phyloP scores from a whole-genome alignment of 2,888 invertebrate species.

The Drosophila differens region DNA sequence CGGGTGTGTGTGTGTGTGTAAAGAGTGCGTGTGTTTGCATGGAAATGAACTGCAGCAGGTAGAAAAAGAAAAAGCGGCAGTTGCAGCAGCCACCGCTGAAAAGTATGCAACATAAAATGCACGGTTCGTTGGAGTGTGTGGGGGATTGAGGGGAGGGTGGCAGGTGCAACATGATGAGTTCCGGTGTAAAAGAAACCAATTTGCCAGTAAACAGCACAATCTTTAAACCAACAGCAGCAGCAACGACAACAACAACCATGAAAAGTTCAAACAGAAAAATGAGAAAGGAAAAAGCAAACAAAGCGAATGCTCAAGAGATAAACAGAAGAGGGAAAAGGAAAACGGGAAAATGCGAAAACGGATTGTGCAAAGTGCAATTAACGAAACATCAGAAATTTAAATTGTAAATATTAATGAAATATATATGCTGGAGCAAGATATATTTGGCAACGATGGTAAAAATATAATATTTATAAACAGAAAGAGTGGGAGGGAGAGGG shows the following conservation, averaged over 20 bases:
- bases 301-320: slow-evolving; percentile 8
- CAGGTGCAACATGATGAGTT: slow-evolving; percentile 49
- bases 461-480: background rate
- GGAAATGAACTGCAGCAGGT: slow-evolving; percentile 67
- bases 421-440: background rate
- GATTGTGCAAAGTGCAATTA: slow-evolving; percentile 52
- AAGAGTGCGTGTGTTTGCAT: slow-evolving; percentile 38
- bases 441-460: background rate
- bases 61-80: slow-evolving; percentile 11
- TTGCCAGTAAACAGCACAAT: slow-evolving; percentile 66
- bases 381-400: slow-evolving; percentile 37
- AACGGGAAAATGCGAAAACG: background rate
- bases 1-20: slow-evolving; percentile 2
- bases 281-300: background rate
- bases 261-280: slow-evolving; percentile 36
- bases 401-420: slow-evolving; percentile 15
- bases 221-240: slow-evolving; percentile 51
- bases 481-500: background rate
- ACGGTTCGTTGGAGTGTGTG: slow-evolving; percentile 51
- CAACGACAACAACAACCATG: slow-evolving; percentile 2
- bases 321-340: slow-evolving; percentile 9
- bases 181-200: slow-evolving; percentile 73
- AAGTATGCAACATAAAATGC: slow-evolving; percentile 59
- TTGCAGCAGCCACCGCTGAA: slow-evolving; percentile 25
- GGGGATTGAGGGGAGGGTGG: background rate